A percentile compares a stretch with the other conserved stretches of the same genome.
These are phyloP conservation scores for Leucosticte australis DNA, from an alignment of 2,113 vertebrate genomes.

Conservation along the genomic window DNA sequence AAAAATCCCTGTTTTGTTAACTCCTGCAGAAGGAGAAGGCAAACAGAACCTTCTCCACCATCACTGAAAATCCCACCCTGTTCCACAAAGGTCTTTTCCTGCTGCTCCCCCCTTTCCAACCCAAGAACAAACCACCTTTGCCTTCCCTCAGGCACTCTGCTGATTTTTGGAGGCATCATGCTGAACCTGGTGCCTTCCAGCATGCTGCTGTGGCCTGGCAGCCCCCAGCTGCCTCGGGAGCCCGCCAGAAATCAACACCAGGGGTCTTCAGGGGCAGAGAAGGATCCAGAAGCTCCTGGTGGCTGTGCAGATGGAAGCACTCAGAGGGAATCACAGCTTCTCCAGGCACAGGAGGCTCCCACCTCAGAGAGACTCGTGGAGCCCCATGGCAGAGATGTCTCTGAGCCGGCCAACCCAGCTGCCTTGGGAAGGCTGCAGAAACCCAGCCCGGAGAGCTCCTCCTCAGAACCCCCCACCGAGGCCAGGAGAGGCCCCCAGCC, in stretches of 20 bases:
- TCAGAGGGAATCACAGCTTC: fast-evolving
- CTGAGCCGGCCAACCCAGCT: neutral
- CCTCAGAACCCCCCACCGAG: neutral
- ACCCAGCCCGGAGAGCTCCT: neutral
- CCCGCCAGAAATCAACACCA: neutral
- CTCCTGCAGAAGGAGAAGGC: neutral
- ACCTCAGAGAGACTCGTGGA: fast-evolving
- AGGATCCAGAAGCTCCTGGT: neutral
- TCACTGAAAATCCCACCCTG: neutral
- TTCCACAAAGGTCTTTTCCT: neutral
- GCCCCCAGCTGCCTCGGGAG: neutral
- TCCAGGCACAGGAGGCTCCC: neutral
- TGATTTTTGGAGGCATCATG: constrained; percentile 87
- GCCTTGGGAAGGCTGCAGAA: neutral
- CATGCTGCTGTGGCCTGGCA: constrained; percentile 84
- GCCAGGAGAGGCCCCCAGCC: neutral
- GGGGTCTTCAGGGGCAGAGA: neutral
- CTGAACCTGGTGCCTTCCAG: constrained; percentile 89
- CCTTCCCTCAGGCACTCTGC: constrained; percentile 80
- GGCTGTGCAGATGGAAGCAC: neutral
- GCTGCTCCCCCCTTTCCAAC: neutral
- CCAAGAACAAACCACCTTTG: neutral
- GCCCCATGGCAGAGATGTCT: neutral
- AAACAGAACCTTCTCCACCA: neutral
- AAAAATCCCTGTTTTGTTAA: neutral